phyloP scores from a whole-genome alignment of 2,797 vertebrate species.

The Trichosurus vulpecula region DNA sequence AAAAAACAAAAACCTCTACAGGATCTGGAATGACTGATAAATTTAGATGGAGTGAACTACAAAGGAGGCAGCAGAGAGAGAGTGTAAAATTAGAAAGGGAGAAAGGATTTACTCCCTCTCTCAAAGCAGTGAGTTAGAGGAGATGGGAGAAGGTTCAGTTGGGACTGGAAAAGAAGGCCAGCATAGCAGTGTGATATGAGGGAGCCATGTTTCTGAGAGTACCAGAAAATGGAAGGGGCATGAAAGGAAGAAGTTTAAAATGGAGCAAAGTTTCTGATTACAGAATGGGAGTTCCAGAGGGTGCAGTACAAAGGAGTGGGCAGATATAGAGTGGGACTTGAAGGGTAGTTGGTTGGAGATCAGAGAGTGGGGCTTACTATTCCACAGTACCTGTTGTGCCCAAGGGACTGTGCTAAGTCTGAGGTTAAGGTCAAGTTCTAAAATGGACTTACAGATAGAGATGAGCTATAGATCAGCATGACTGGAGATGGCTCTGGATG shows the following conservation, averaged over 20 bases:
- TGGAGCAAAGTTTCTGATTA: not conserved
- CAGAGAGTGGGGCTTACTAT: not conserved
- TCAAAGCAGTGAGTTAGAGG: not conserved
- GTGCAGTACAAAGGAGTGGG: not conserved
- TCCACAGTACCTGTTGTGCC: no score
- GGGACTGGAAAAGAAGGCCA: no score
- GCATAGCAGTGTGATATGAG: no score
- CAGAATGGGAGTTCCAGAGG: not conserved
- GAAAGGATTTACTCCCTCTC: not conserved
- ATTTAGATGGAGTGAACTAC: not conserved
- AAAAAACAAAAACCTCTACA: not conserved
- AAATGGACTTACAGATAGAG: no score
- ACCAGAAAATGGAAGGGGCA: not conserved
- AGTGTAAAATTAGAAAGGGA: not conserved
- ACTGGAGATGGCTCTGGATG: no score
- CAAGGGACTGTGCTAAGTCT: no score
- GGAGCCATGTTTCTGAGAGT: no score
- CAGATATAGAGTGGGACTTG: not conserved
- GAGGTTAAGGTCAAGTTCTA: no score
- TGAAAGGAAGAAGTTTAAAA: not conserved
- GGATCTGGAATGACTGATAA: not conserved
- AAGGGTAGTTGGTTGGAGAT: not conserved
- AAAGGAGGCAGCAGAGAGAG: not conserved
- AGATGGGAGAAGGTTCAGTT: not conserved
- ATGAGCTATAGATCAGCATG: no score